A percentile compares a stretch with the other conserved stretches of the same genome.
phyloP scores from a whole-genome alignment of 2,888 invertebrate genomes.

The Helicoverpa assulta region DNA sequence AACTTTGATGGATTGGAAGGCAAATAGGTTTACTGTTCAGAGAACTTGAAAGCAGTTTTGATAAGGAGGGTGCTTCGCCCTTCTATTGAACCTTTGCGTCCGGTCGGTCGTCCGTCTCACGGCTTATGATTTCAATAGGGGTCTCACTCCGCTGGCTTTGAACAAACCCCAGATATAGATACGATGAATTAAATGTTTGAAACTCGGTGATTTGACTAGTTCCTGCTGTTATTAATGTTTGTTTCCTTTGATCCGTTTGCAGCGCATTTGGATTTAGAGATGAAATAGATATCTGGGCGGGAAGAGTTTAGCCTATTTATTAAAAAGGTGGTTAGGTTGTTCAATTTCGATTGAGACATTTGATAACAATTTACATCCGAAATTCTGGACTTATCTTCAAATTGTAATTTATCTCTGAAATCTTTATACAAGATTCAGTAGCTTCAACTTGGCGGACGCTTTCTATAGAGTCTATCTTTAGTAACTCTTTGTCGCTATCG shows the following conservation, averaged over 20 bases:
- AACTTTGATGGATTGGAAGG: constrained; percentile 73
- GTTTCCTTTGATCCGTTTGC: constrained; percentile 52
- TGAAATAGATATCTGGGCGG: constrained; percentile 20
- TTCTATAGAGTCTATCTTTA: constrained; percentile 25
- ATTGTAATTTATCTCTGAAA: constrained; percentile 32
- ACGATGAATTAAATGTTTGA: constrained; percentile 61
- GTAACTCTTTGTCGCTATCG: constrained; percentile 38
- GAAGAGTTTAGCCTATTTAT: constrained; percentile 8
- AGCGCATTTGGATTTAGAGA: constrained; percentile 32
- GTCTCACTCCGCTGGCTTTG: constrained; percentile 62
- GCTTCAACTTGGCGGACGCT: constrained; percentile 27
- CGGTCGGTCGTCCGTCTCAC: constrained; percentile 59
- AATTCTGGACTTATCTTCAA: constrained; percentile 30
- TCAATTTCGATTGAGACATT: constrained; percentile 23
- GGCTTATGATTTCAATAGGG: constrained; percentile 69
- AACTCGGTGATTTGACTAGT: constrained; percentile 55
- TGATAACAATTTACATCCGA: constrained; percentile 20
- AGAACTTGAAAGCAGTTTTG: constrained; percentile 73
- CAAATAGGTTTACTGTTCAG: constrained; percentile 71
- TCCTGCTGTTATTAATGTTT: constrained; percentile 57
- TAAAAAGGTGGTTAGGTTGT: constrained; percentile 21
- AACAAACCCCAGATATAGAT: constrained; percentile 59
- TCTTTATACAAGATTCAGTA: constrained; percentile 22
- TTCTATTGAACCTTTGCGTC: constrained; percentile 67
- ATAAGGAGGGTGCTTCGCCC: constrained; percentile 69